Base-by-base conservation (phyloP, 2,888 invertebrate species). In the Timema podura region DNA sequence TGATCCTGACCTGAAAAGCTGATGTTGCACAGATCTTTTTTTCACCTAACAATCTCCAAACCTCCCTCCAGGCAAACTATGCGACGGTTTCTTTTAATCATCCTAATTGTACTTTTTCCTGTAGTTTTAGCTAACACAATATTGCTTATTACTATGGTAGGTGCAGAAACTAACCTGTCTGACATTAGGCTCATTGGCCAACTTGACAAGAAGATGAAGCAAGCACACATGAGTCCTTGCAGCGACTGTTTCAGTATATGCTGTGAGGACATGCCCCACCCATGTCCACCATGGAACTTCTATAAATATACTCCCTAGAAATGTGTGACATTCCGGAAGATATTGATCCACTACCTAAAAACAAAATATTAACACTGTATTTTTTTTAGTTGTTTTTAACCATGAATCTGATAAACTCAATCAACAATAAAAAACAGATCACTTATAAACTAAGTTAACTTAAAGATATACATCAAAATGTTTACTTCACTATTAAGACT, bases 181-280 rank as follows among this genome's bases (percentile, higher is more conserved):
- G 46, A 91, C 86, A 77, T 88, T 88, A 0, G 90, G 89, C 76
- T 92, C 91, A 75, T 88, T 89, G 0, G 89, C 86, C 51, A 91
- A 81, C 80, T 91, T 90, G 0, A 92, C 86, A 66, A 91, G 82
- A n/a, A 92, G 83, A 76, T 87, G 85, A 47, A 92, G 82, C 0
- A 92, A 82, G 72, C 87, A 87, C 5, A 87, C 84, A 72, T 89
- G 85, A n/a, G 87, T 83, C 70, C 85, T 81, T 2, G 83, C 76
- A 48, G 82, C 80, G 0, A 81, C 76, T 3, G 82, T 79, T 9
- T 83, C 79, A 13, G 83, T 80, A 45, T 82, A 79, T 64, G 77
- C 77, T 54, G 82, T 77, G 75, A 82, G 77, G 47, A 83, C 78
- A 72, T 83, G 81, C 13, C 78, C 77, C 66, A 89, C 81, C 89